Evolutionary conservation across 2,113 vertebrate genomes (phyloP), one percentile per base, ranked within the genome.

Genomic region (Neotragus moschatus): DNA sequence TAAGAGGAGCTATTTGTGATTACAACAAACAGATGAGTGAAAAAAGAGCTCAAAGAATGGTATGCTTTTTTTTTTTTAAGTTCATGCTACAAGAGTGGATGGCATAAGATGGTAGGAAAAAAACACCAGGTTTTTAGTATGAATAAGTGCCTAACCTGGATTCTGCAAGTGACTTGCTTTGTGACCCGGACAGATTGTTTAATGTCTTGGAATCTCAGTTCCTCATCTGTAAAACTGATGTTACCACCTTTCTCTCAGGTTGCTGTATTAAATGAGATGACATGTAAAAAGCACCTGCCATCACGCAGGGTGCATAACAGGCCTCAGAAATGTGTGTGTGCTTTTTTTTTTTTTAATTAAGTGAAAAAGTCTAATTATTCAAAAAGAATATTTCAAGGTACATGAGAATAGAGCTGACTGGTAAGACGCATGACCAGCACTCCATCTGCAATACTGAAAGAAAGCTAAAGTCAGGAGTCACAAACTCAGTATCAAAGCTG

Each of bases 361-460:
- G 58, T 56, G 85, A 88, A 94, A 84, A 92, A 75, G 70, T 93
- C 91, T 96, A 97, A 97, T 96, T 96, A 96, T 97, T 96, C 81
- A 95, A 95, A 94, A 97, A 96, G 82, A 45, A 95, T 60, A 84
- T 80, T 75, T 87, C 15, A 16, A 91, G 87, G 90, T 84, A 51
- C 58, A 66, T 7, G 63, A 89, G 84, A 43, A 75, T 19, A 63
- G 73, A 94, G 79, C 79, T 84, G 80, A 63, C 70, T 87, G 45
- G 61, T 81, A 53, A 79, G 85, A 95, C 45, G 88, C 55, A 84
- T 14, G 60, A 51, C 91, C 92, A 87, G 89, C 16, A 28, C 58
- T 95, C 94, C 6, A 36, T 92, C 88, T 95, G 58, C 96, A 84
- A 21, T 93, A 89, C 97, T 89, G 91, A 96, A 95, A 97, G 96